These are phyloP conservation scores for Harpegnathos saltator DNA, from an alignment of 1,140 invertebrate genomes.

Conservation along the genomic window DNA sequence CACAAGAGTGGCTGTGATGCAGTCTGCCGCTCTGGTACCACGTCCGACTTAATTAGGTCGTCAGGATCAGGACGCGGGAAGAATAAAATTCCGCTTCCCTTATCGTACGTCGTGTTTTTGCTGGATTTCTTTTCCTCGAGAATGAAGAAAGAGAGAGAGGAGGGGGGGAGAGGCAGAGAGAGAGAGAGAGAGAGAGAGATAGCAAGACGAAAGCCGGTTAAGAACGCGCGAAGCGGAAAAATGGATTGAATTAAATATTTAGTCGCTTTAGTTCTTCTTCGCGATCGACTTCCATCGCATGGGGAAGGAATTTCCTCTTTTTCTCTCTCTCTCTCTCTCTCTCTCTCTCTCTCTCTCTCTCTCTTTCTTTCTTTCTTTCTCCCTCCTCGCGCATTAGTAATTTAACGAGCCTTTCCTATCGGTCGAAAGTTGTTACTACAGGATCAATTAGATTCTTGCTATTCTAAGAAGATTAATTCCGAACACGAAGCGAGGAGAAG, in stretches of 20 bases:
- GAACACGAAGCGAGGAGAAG: constrained; percentile 39
- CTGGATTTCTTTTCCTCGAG: neutral
- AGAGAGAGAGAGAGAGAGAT: no score
- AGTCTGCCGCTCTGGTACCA: neutral
- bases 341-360: no score
- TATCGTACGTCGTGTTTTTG: constrained; percentile 20
- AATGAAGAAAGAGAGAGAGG: neutral
- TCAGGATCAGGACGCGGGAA: neutral
- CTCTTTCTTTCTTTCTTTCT: neutral
- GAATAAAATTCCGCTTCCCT: constrained; percentile 16
- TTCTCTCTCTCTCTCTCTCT: neutral
- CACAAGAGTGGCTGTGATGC: constrained; percentile 31
- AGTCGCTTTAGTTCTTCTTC: constrained; percentile 11
- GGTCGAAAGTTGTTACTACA: constrained; percentile 30
- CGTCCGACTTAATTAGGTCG: constrained; percentile 35
- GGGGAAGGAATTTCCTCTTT: neutral
- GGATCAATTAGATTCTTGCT: constrained; percentile 52
- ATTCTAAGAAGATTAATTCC: constrained; percentile 53
- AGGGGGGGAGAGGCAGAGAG: no score
- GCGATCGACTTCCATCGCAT: constrained; percentile 38
- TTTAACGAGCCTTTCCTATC: constrained; percentile 40
- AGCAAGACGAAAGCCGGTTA: neutral
- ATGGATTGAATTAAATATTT: constrained; percentile 51
- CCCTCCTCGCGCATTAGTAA: constrained; percentile 37
- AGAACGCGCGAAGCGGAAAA: neutral